Percentiles rank a stretch among this genome's conserved stretches.
Evolutionary conservation across 2,113 vertebrate genomes (phyloP).

Genomic region (Strix aluco): DNA sequence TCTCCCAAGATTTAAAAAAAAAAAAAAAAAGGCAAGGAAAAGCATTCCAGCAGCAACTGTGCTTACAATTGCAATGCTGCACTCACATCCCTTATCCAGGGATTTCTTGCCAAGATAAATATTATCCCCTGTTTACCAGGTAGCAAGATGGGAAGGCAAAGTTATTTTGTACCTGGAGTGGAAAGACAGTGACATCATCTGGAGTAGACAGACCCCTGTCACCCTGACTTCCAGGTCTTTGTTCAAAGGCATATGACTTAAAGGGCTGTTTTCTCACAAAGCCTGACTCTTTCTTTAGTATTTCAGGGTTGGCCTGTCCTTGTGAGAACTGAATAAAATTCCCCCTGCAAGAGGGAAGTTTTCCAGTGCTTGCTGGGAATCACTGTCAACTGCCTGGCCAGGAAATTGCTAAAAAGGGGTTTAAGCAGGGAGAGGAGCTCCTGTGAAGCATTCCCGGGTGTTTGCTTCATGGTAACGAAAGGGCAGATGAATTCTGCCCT

Average conservation of each 20-base stretch:
- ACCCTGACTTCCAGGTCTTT: neutral
- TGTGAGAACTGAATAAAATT: slow-evolving; percentile 4
- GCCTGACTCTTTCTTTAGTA: neutral
- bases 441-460: neutral
- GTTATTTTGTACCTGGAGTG: neutral
- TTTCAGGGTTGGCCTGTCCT: neutral
- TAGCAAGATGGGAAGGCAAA: neutral
- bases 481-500: slow-evolving; percentile 33
- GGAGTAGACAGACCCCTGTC: neutral
- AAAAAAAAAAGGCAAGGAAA: neutral
- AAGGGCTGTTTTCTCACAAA: slow-evolving; percentile 2
- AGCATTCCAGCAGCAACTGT: neutral
- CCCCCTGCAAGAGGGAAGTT: neutral
- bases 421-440: neutral
- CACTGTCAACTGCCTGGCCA: neutral
- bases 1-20: neutral
- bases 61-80: neutral
- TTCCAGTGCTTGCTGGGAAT: slow-evolving; percentile 2
- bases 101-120: neutral
- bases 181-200: neutral
- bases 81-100: neutral
- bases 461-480: slow-evolving; percentile 7
- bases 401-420: neutral
- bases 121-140: neutral
- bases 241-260: neutral